phyloP scores from a whole-genome alignment of 2,797 vertebrate genomes.

The Masticophis lateralis region DNA sequence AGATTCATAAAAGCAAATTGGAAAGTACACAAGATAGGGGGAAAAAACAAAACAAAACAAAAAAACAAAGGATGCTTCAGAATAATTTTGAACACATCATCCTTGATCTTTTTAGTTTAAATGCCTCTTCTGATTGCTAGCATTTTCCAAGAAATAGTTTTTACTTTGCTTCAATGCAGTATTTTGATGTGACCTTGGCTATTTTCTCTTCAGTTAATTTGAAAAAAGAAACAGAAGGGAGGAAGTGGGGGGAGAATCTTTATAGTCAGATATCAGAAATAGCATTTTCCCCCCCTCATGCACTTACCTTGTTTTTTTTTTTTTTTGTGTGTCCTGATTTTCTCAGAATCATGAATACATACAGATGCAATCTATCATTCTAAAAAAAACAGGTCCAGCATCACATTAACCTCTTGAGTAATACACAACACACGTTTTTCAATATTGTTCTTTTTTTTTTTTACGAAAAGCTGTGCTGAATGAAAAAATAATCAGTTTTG shows the following conservation, averaged over 20 bases:
- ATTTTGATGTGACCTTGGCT: slow-evolving; percentile 18
- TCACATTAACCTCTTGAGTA: slow-evolving; percentile 5
- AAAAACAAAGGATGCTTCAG: slow-evolving; percentile 2
- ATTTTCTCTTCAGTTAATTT: slow-evolving; percentile 14
- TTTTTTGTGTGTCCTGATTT: not conserved
- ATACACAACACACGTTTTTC: slow-evolving; percentile 3
- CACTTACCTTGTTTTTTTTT: not conserved
- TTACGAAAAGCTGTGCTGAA: not conserved
- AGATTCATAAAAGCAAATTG: slow-evolving; percentile 10
- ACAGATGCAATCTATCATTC: not conserved
- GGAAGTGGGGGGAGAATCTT: not conserved
- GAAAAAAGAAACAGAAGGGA: not conserved
- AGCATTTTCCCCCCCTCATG: not conserved
- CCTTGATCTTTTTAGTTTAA: not conserved
- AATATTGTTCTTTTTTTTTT: not conserved
- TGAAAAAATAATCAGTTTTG: slow-evolving; percentile 20
- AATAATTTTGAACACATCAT: slow-evolving; percentile 18
- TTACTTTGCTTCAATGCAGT: slow-evolving; percentile 1
- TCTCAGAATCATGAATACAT: not conserved
- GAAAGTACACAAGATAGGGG: not conserved
- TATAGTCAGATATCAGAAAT: not conserved
- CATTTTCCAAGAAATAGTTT: slow-evolving; percentile 15
- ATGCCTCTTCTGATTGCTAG: slow-evolving; percentile 12
- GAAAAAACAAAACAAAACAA: not conserved
- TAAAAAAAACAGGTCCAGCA: not conserved